phyloP scores from a whole-genome alignment of 2,888 invertebrate species.

The Lepidochrysops patricia region DNA sequence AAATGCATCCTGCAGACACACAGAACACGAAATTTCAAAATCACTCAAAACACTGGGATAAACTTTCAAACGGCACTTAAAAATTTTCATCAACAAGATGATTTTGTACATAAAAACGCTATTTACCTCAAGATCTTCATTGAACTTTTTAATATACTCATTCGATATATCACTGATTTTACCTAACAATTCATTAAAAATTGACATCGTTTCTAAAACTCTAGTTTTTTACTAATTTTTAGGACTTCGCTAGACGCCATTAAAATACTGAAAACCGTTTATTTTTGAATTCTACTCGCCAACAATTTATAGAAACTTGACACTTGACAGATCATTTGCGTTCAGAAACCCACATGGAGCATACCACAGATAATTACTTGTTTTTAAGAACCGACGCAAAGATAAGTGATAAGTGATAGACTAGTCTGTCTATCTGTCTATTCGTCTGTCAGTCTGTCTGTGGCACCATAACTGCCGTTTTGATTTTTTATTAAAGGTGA shows the following conservation, averaged over 20 bases:
- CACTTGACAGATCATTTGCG: neutral
- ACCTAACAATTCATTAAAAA: slow-evolving; percentile 55
- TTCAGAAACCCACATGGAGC: neutral
- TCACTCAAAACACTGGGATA: slow-evolving; percentile 9
- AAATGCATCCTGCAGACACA: slow-evolving; percentile 44
- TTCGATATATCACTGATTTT: slow-evolving; percentile 51
- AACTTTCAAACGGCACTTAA: neutral
- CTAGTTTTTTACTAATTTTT: slow-evolving; percentile 41
- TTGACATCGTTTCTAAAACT: slow-evolving; percentile 50
- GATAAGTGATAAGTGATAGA: too few species aligned
- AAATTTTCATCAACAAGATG: neutral
- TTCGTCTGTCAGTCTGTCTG: too few species aligned
- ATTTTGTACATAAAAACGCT: slow-evolving; percentile 15
- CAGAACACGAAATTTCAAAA: slow-evolving; percentile 8
- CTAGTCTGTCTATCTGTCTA: too few species aligned
- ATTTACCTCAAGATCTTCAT: slow-evolving; percentile 55
- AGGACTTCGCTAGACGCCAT: slow-evolving; percentile 47
- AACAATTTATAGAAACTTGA: slow-evolving; percentile 20
- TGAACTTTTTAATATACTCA: slow-evolving; percentile 37
- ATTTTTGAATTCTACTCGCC: slow-evolving; percentile 51
- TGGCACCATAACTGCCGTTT: too few species aligned
- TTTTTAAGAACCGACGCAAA: too few species aligned
- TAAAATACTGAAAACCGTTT: slow-evolving; percentile 58
- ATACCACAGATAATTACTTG: too few species aligned
- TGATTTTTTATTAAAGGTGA: too few species aligned